A percentile compares a stretch with the other conserved stretches of the same genome.
Evolutionary conservation across 37 sponge, comb jelly and placozoan genomes (phyloP).

Genomic region (Spongilla lacustris): DNA sequence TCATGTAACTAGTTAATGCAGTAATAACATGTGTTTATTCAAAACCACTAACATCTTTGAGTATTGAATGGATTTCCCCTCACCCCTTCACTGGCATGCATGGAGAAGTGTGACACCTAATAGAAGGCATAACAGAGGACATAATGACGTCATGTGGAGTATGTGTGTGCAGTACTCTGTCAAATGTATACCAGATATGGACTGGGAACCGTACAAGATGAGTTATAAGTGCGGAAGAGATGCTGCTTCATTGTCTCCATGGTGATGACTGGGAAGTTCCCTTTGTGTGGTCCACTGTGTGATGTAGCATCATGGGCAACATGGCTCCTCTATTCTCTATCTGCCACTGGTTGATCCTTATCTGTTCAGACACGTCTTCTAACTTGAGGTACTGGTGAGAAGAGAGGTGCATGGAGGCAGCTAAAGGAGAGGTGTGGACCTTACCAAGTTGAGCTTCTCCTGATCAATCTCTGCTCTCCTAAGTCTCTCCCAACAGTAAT

Average conservation of each 20-base stretch:
- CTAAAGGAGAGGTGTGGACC: not conserved
- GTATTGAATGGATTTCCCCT: too few relatives aligned
- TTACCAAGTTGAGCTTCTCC: conserved; percentile 84
- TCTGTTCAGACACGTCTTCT: conserved; percentile 90
- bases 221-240: not conserved
- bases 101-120: not conserved
- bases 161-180: not conserved
- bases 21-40: too few relatives aligned
- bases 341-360: conserved; percentile 76
- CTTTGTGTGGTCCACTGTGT: conserved; percentile 72
- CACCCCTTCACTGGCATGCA: too few relatives aligned
- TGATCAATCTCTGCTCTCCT: conserved; percentile 93
- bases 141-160: not conserved
- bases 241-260: not conserved
- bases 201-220: not conserved
- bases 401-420: not conserved
- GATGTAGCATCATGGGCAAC: conserved; percentile 78
- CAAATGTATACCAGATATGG: not conserved
- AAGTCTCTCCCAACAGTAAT: conserved; percentile 92
- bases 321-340: conserved; percentile 70
- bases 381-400: conserved; percentile 82
- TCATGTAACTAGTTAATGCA: too few relatives aligned
- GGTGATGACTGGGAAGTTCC: not conserved
- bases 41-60: too few relatives aligned
- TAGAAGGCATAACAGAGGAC: not conserved